These are phyloP conservation scores for Acridotheres tristis DNA, from an alignment of 2,797 vertebrate species.

Conservation along the genomic window DNA sequence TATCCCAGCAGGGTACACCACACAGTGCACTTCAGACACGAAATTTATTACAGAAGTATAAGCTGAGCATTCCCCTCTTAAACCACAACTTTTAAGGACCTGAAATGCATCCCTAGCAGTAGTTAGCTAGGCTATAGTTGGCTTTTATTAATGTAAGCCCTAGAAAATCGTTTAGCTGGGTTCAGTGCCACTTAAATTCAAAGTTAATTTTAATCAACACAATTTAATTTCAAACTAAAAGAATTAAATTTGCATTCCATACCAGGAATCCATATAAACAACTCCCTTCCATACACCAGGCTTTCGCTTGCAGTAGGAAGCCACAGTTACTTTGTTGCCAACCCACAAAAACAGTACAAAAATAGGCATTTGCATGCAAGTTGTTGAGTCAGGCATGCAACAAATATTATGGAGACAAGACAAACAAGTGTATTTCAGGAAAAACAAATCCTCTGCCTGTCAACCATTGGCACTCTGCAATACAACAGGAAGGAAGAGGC, in stretches of 20 bases:
- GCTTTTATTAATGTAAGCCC: neutral
- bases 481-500: conserved; percentile 14
- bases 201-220: neutral
- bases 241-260: conserved; percentile 17
- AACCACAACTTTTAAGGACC: neutral
- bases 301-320: conserved; percentile 1
- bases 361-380: conserved; percentile 23
- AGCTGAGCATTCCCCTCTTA: neutral
- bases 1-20: neutral
- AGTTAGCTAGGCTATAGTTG: neutral
- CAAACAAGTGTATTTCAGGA: conserved; percentile 38
- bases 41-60: neutral
- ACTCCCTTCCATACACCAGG: neutral
- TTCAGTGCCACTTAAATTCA: neutral
- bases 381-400: neutral
- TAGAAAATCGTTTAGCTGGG: neutral
- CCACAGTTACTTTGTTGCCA: neutral
- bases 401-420: conserved; percentile 19
- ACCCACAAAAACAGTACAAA: conserved; percentile 26
- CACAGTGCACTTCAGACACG: neutral
- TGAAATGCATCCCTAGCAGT: neutral
- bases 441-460: conserved; percentile 12
- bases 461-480: neutral
- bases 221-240: conserved; percentile 13
- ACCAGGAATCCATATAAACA: conserved; percentile 39